A percentile compares a stretch with the other conserved stretches of the same genome.
phyloP scores from a whole-genome alignment of 2,797 vertebrate species.

The Pseudocheirus occidentalis region DNA sequence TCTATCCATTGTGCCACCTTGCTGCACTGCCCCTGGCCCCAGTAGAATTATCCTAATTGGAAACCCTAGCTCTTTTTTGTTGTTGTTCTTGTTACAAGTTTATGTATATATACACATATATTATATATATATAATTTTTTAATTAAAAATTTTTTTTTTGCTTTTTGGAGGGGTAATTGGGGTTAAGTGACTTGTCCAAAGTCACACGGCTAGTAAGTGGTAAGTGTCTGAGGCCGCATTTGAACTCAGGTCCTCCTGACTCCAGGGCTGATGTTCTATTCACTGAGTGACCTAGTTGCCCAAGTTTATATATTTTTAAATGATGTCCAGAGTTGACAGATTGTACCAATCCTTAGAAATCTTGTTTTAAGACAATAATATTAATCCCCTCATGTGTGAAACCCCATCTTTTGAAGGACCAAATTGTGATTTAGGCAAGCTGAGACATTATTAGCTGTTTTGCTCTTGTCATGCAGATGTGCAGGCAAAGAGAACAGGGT shows the following conservation, averaged over 20 bases:
- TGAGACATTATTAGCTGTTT: not conserved
- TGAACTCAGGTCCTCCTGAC: no score
- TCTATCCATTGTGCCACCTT: not conserved
- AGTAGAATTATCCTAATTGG: not conserved
- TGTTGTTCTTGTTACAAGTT: no score
- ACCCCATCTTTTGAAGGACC: not conserved
- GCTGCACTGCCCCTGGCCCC: no score
- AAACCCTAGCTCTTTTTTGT: not conserved
- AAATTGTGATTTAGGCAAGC: not conserved
- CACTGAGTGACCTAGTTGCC: no score
- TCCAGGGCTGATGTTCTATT: no score
- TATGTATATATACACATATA: no score
- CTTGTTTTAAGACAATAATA: not conserved
- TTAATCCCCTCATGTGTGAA: not conserved
- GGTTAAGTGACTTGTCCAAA: no score
- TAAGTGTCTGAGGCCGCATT: no score
- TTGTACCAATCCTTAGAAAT: not conserved
- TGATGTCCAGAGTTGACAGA: not conserved
- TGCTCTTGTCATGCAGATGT: not conserved
- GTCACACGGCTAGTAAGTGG: no score
- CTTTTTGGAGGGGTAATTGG: no score
- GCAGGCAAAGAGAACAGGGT: not conserved
- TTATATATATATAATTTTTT: no score
- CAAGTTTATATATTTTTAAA: not conserved
- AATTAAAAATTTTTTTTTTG: no score